Base-by-base conservation (phyloP, 2,113 vertebrate species). In the Butastur rufipennis region DNA sequence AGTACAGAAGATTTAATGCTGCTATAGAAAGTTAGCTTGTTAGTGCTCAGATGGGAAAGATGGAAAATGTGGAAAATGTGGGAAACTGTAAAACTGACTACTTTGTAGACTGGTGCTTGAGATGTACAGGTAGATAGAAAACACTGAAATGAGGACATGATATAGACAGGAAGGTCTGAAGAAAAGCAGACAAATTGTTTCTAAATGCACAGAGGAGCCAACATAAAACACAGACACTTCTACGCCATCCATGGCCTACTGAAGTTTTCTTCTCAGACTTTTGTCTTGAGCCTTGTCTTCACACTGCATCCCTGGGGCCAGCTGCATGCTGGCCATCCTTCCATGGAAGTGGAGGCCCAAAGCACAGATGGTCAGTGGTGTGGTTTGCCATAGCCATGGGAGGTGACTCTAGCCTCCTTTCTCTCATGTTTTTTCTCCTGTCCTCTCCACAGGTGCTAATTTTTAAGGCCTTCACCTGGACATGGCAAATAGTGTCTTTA, bases 191-290 rank as follows among this genome's bases (percentile, higher is more conserved):
- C 5, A 58, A 52, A 38, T 38, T 55, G 21, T 62, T 62, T 70
- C 17, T 32, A 70, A 75, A 50, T 81, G 32, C 32, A 70, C 16
- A 48, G 42, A 45, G 15, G 8, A 58, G 20, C 27, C 15, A 45
- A 45, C 7, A 27, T 31, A 62, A 62, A 56, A 1, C 36, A 45
- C 43, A 81, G 62, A 75, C 59, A 23, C 16, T 34, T 55, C 10
- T 34, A 75, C 0, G 1, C 25, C 14, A 38, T n/a, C 45, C 20
- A 19, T 32, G 5, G 5, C 38, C n/a, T 92, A 59, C 63, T 0
- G 0, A 55, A 56, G 16, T 34, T 72, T 34, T 36, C n/a, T 38
- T 66, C 47, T 73, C 25, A 67, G 53, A 50, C 16, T 40, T 82
- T 36, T 63, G 12, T 53, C 38, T 74, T 5, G 7, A 50, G 73